A percentile compares a stretch with the other conserved stretches of the same genome.
phyloP scores from a whole-genome alignment of 92 coral and sea anemone species.

The Palythoa caribaeorum region DNA sequence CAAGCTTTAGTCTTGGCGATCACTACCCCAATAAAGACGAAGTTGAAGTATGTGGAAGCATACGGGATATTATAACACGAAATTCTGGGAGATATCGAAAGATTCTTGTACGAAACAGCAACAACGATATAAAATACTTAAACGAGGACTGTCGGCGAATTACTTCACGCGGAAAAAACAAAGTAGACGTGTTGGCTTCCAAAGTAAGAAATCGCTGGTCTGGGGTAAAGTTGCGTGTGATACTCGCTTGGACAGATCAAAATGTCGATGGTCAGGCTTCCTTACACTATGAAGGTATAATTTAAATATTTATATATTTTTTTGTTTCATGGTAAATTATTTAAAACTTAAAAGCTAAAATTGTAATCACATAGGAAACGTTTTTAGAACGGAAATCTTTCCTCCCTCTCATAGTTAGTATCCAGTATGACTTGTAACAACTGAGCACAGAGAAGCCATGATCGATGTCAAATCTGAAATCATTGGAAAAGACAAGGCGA shows the following conservation, averaged over 20 bases:
- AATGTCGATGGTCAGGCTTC: slow-evolving; percentile 56
- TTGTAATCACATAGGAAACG: background rate
- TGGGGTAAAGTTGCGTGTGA: slow-evolving; percentile 64
- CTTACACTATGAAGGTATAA: slow-evolving; percentile 95
- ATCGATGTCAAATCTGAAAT: too few species aligned
- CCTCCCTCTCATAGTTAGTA: background rate
- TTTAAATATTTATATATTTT: background rate
- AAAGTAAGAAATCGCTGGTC: slow-evolving; percentile 75
- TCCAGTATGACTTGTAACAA: background rate
- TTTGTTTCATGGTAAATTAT: background rate
- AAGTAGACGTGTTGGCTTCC: slow-evolving; percentile 87
- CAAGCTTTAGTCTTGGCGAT: background rate
- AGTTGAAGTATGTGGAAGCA: slow-evolving; percentile 82
- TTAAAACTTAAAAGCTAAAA: background rate
- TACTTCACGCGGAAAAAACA: slow-evolving; percentile 93
- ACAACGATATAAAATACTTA: slow-evolving; percentile 66
- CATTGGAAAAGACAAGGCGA: too few species aligned
- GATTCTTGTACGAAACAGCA: slow-evolving; percentile 87
- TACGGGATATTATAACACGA: slow-evolving; percentile 87
- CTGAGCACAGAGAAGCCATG: background rate
- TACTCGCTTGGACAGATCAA: slow-evolving; percentile 94
- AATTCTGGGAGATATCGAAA: slow-evolving; percentile 89
- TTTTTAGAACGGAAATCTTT: background rate
- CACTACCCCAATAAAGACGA: slow-evolving; percentile 75
- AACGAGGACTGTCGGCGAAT: slow-evolving; percentile 90